Percentiles rank a stretch among this genome's conserved stretches.
These are phyloP conservation scores for Falco punctatus DNA, from an alignment of 2,113 vertebrate species.

Conservation along the genomic window DNA sequence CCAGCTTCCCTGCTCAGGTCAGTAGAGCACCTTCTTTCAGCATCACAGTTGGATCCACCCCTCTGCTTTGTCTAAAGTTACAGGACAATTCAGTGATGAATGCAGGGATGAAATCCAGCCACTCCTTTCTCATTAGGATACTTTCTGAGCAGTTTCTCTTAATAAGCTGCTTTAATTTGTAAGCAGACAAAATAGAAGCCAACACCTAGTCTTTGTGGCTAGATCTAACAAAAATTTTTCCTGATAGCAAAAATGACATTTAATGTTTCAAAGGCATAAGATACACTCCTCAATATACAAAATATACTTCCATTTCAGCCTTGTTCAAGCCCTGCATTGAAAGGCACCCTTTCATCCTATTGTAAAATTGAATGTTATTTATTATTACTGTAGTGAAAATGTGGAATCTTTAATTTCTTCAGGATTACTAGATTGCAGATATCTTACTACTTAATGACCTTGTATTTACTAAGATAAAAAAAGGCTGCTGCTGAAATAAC, in stretches of 20 bases:
- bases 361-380: neutral
- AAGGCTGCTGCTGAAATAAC: neutral
- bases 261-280: neutral
- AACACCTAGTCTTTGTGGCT: neutral
- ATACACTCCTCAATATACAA: neutral
- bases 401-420: slow-evolving; percentile 6
- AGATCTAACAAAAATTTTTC: neutral
- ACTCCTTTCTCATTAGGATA: neutral
- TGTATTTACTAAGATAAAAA: slow-evolving; percentile 3
- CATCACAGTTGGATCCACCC: rapidly evolving
- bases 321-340: neutral
- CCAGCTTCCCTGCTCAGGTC: neutral
- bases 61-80: neutral
- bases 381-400: neutral
- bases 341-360: neutral
- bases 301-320: neutral
- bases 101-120: neutral
- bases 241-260: neutral
- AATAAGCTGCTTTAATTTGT: neutral
- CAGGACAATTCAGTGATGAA: neutral
- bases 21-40: neutral
- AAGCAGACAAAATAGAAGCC: neutral
- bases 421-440: neutral
- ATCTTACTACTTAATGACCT: slow-evolving; percentile 20
- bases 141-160: neutral